Evolutionary conservation across 2,113 vertebrate species (phyloP), one percentile per base, ranked within the genome.

Genomic region (Heloderma charlesbogerti): DNA sequence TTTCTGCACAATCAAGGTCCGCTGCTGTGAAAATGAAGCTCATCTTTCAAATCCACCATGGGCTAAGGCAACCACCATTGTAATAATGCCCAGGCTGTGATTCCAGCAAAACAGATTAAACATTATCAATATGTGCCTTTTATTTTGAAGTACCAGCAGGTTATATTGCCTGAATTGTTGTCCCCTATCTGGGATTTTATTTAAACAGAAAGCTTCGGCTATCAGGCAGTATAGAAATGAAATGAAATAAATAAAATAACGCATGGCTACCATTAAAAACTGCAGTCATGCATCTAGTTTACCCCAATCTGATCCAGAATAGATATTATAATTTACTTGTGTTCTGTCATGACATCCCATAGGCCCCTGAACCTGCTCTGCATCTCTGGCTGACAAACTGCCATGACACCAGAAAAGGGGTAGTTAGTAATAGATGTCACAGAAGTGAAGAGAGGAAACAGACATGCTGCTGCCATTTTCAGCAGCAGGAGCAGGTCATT

Each of bases 11-110:
- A 96, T 96, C 93, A 93, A 96, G 94, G 94, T 95, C 93, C 93
- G 93, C 93, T 94, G 84, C 93, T 94, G 83, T 34, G 40, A 96
- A 96, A 95, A 86, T 72, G 94, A 94, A 96, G 93, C 93, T 95
- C 90, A 89, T 89, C 83, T 94, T 97, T 95, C 94, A 96, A 94
- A 92, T 86, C 89, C 91, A 78, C 88, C 91, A 67, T 88, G 92
- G 85, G 80, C 88, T 93, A 89, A 87, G 85, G 90, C 94, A 95
- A 90, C 60, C 74, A 69, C 29, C 83, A 51, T 77, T 82, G 89
- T 95, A 94, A 95, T 94, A 94, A 93, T 90, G 85, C 71, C 85
- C 82, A 10, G 63, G 84, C 90, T 91, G 88, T 34, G 67, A 88
- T 86, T 84, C 88, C 92, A 91, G 66, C 75, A 94, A 95, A 86